A percentile compares a stretch with the other conserved stretches of the same genome.
Evolutionary conservation across 2,888 invertebrate genomes (phyloP).

Genomic region (Mythimna albipuncta): DNA sequence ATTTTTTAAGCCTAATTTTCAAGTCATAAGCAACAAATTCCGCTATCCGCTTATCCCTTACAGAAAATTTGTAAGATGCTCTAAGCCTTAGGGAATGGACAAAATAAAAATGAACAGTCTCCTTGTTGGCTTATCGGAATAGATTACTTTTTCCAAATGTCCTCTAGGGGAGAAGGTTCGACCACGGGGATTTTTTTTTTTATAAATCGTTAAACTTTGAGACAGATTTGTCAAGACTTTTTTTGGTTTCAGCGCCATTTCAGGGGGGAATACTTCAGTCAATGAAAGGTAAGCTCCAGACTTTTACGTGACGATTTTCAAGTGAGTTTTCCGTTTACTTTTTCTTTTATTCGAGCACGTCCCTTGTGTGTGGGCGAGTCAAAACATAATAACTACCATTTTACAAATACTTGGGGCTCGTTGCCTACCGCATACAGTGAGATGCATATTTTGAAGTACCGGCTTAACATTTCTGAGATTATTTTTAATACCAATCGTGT

Average conservation of each 20-base stretch:
- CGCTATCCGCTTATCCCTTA: constrained; percentile 65
- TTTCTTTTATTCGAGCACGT: constrained; percentile 79
- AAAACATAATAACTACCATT: constrained; percentile 83
- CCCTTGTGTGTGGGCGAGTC: constrained; percentile 84
- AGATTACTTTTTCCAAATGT: constrained; percentile 88
- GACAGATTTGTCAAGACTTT: constrained; percentile 68
- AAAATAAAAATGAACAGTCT: constrained; percentile 89
- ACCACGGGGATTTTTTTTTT: constrained; percentile 74
- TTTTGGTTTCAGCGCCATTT: constrained; percentile 65
- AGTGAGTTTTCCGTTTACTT: constrained; percentile 69
- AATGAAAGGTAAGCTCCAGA: constrained; percentile 53
- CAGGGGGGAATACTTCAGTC: constrained; percentile 50
- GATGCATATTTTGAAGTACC: constrained; percentile 84
- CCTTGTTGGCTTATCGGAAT: constrained; percentile 89
- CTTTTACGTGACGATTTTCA: constrained; percentile 74
- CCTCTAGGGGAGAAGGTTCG: constrained; percentile 77
- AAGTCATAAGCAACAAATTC: neutral
- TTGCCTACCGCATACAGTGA: constrained; percentile 86
- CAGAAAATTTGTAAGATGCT: constrained; percentile 75
- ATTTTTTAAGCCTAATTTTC: no score
- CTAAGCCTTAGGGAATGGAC: constrained; percentile 87
- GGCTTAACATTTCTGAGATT: constrained; percentile 78
- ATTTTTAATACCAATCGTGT: constrained; percentile 82
- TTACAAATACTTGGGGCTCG: constrained; percentile 76
- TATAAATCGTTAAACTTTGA: constrained; percentile 76